A percentile compares a stretch with the other conserved stretches of the same genome.
phyloP scores from a whole-genome alignment of 2,888 invertebrate genomes.

The Cataglyphis rosenhaueri region DNA sequence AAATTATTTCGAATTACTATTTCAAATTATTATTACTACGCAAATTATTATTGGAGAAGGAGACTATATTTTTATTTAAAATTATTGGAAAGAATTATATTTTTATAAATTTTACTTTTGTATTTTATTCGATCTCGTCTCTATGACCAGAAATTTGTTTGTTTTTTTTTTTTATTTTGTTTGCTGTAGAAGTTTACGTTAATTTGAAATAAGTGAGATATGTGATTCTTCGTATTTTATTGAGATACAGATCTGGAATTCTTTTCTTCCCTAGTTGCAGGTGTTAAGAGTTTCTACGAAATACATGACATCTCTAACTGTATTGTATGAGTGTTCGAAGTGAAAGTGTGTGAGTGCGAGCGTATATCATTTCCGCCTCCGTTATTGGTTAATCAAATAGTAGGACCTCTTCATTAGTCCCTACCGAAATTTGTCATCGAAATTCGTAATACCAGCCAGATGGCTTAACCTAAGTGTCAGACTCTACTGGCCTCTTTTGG shows the following conservation, averaged over 20 bases:
- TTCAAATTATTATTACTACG: not conserved
- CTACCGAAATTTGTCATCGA: conserved; percentile 56
- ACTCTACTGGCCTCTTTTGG: conserved; percentile 52
- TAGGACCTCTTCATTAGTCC: conserved; percentile 66
- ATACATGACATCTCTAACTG: not conserved
- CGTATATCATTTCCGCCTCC: conserved; percentile 49
- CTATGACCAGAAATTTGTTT: not conserved
- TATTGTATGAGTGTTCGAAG: conserved; percentile 28
- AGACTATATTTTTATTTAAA: not conserved
- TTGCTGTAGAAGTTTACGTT: not conserved
- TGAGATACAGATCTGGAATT: conserved; percentile 4
- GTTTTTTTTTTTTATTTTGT: not conserved
- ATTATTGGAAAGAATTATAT: not conserved
- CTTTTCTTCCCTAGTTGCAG: not conserved
- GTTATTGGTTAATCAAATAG: conserved; percentile 73
- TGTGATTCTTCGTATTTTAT: not conserved
- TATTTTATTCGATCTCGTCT: not conserved
- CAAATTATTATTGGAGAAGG: not conserved
- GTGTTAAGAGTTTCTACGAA: not conserved
- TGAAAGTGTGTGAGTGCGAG: conserved; percentile 35
- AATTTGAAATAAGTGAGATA: not conserved
- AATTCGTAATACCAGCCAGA: conserved; percentile 67
- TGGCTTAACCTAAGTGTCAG: conserved; percentile 57
- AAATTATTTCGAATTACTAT: not conserved
- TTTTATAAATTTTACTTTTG: not conserved